Evolutionary conservation across 2,113 vertebrate species (phyloP), one percentile per base, ranked within the genome.

Genomic region (Amphiprion ocellaris): DNA sequence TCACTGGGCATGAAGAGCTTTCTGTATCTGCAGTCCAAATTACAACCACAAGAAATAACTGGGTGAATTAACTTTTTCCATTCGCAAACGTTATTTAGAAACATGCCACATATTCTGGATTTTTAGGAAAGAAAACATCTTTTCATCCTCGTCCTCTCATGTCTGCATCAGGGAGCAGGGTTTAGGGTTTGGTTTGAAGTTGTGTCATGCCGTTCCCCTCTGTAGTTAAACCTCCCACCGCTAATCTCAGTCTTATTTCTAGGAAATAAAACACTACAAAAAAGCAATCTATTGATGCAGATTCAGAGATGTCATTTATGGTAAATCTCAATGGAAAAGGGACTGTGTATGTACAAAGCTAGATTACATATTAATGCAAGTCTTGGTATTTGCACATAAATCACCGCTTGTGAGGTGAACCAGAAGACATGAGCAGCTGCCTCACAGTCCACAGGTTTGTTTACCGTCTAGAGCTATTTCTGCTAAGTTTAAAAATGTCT

Each of bases 151-250:
- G 21, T 53, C 2, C 14, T n/a, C 60, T 50, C 33, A 23, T 49
- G 37, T 28, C 16, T 46, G 33, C 3, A 11, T 4, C 75, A 26
- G 47, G 28, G 2, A 52, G 28, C 19, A 23, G 3, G 28, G 64
- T 30, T 53, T 28, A 16, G 50, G 17, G 17, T 16, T 52, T 28
- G 21, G 26, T 70, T 70, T 78, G n/a, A 47, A 55, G 58, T 44
- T 66, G 41, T 8, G 50, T 26, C 24, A 44, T 30, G 30, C 33
- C n/a, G 58, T 17, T 41, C 16, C 6, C 1, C 41, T 26, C 17
- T 49, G 26, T 17, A 28, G 28, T 52, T 23, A 69, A 58, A 53
- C 28, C 14, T 24, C 26, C 54, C 8, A 19, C 55, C 6, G 47
- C 60, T 33, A 39, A 66, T 68, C 26, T 62, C 17, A 1, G 21